Evolutionary conservation across 2,113 vertebrate species (phyloP).

Genomic region (Trochalopteron elliotii): DNA sequence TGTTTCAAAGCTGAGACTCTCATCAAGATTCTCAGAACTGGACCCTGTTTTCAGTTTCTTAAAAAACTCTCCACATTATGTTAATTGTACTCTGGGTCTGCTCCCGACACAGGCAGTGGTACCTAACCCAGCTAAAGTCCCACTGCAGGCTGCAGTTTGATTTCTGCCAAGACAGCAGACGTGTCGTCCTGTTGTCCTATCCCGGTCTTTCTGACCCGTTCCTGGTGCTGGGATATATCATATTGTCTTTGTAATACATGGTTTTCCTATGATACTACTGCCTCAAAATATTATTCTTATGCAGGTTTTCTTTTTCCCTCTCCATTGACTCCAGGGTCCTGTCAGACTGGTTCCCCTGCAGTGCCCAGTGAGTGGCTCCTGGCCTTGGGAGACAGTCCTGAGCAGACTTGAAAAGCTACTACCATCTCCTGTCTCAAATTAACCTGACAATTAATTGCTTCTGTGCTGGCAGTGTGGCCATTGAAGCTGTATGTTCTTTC

Average conservation of each 20-base stretch:
- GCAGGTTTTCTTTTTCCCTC: neutral
- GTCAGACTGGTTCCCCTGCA: slow-evolving; percentile 1
- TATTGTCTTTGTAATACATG: fast-evolving
- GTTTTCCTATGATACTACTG: neutral
- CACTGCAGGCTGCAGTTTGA: neutral
- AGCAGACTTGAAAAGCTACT: neutral
- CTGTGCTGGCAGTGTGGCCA: neutral
- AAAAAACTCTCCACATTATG: neutral
- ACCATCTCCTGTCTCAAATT: neutral
- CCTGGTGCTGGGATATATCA: neutral
- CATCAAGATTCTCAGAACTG: neutral
- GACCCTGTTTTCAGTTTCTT: neutral
- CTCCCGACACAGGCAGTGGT: too few relatives aligned
- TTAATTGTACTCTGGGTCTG: neutral
- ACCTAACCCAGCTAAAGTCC: neutral
- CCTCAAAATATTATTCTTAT: neutral
- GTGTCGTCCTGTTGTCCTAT: fast-evolving
- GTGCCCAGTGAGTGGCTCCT: neutral
- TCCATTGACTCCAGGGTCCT: neutral
- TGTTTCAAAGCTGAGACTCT: neutral
- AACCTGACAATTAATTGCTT: neutral
- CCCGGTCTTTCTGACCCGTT: neutral
- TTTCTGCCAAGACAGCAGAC: neutral
- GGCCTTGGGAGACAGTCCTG: neutral
- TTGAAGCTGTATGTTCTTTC: neutral